Conservation (phyloP, 92 coral and sea anemone genomes). For the Epizoanthus stellaris region DNA sequence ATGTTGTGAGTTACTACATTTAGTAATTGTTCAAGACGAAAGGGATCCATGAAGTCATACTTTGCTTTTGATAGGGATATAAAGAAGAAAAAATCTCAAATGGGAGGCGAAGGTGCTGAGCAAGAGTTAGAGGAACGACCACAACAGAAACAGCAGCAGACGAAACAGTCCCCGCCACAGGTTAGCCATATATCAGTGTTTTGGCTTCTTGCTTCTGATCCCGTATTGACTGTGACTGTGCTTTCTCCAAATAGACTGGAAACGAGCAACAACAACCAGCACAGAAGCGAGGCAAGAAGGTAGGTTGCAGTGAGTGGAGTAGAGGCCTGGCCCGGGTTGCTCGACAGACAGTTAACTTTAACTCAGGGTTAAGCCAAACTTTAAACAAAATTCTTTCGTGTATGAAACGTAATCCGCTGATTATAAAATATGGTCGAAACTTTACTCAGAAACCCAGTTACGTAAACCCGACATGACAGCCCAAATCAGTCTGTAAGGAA, state of each 20-base stretch:
- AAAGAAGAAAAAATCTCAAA: constrained; percentile 32
- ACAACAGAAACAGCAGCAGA: not conserved
- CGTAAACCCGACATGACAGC: no score
- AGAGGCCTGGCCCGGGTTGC: no score
- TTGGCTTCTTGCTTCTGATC: not conserved
- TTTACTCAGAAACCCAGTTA: no score
- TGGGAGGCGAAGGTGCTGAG: constrained; percentile 3
- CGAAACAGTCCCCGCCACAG: constrained; percentile 5
- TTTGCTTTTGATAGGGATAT: constrained; percentile 11
- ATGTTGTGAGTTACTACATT: no score
- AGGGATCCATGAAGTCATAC: not conserved
- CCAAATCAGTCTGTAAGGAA: no score
- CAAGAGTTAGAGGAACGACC: constrained; percentile 5
- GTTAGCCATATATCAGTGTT: not conserved
- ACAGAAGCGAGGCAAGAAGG: constrained; percentile 68
- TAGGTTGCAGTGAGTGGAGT: not conserved
- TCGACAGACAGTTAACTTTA: no score
- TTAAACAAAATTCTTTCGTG: no score
- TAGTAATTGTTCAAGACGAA: not conserved
- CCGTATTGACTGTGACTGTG: not conserved
- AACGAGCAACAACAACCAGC: constrained; percentile 55
- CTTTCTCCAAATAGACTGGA: not conserved
- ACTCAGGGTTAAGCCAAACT: no score
- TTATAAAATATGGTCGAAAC: no score
- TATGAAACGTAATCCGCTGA: no score